Percentiles rank a stretch among this genome's conserved stretches.
Evolutionary conservation across 2,888 invertebrate genomes (phyloP).

Genomic region (Dichetophora obliterata): DNA sequence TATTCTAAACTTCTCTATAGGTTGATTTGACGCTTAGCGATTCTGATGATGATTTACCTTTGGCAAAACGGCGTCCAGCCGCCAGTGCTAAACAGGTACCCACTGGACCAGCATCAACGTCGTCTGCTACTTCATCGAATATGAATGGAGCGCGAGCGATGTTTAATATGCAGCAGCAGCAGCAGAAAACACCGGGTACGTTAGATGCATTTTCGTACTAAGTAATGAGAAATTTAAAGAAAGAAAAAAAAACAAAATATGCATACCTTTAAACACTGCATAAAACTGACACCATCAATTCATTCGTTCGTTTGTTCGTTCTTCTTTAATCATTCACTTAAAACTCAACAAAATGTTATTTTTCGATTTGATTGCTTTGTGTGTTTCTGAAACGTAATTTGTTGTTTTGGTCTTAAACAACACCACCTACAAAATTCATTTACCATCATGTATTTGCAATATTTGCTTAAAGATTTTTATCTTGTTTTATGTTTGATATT

Average conservation of each 20-base stretch:
- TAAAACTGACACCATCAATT: constrained; percentile 32
- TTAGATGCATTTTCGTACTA: constrained; percentile 66
- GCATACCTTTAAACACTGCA: constrained; percentile 38
- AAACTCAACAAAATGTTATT: constrained; percentile 22
- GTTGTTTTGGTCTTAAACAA: constrained; percentile 11
- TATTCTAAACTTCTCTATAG: constrained; percentile 49
- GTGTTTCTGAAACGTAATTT: constrained; percentile 38
- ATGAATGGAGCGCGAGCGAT: constrained; percentile 57
- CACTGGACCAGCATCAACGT: constrained; percentile 56
- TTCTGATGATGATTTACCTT: constrained; percentile 79
- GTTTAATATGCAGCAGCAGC: constrained; percentile 56
- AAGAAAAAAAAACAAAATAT: constrained; percentile 4
- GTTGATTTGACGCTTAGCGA: constrained; percentile 83
- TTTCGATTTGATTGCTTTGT: constrained; percentile 44
- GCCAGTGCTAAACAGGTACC: constrained; percentile 54
- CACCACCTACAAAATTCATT: not conserved
- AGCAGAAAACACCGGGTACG: constrained; percentile 64
- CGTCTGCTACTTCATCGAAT: constrained; percentile 58
- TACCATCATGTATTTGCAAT: not conserved
- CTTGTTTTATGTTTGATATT: not conserved
- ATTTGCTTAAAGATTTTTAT: not conserved
- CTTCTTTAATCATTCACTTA: constrained; percentile 13
- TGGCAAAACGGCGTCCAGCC: constrained; percentile 73
- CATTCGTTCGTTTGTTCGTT: constrained; percentile 25
- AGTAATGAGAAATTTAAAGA: constrained; percentile 39